These are phyloP conservation scores for Octomys mimax DNA, from an alignment of 2,797 vertebrate species.

Conservation along the genomic window DNA sequence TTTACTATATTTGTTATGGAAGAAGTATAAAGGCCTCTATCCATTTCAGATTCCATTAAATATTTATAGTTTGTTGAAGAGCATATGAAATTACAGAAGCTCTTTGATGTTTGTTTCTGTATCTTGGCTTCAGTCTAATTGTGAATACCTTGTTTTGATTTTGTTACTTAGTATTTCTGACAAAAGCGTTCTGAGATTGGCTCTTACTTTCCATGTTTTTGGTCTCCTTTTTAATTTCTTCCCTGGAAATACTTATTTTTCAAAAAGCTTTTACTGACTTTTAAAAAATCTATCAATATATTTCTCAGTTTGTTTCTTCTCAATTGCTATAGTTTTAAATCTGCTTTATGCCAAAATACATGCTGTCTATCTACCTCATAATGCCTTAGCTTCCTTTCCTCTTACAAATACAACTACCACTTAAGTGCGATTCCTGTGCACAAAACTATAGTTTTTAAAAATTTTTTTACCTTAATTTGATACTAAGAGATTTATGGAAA, in stretches of 20 bases:
- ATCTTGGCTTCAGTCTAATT: background rate
- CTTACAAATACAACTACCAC: slow-evolving; percentile 4
- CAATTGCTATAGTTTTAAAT: background rate
- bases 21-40: background rate
- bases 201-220: background rate
- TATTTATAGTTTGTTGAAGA: slow-evolving; percentile 20
- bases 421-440: background rate
- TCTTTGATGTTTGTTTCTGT: slow-evolving; percentile 1
- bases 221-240: background rate
- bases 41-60: background rate
- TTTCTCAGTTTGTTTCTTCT: slow-evolving; percentile 2
- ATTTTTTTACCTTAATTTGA: background rate
- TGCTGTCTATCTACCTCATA: background rate
- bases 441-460: background rate
- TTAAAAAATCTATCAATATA: background rate
- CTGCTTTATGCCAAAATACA: slow-evolving; percentile 8
- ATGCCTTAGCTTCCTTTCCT: background rate
- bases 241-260: slow-evolving; percentile 36
- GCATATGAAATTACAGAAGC: background rate
- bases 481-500: slow-evolving; percentile 14
- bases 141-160: background rate
- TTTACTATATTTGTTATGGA: background rate
- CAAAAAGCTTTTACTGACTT: background rate
- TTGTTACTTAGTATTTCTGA: slow-evolving; percentile 13
- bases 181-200: background rate